Evolutionary conservation across 1,140 invertebrate species (phyloP), one percentile per base, ranked within the genome.

Genomic region (Epicauta chinensis): DNA sequence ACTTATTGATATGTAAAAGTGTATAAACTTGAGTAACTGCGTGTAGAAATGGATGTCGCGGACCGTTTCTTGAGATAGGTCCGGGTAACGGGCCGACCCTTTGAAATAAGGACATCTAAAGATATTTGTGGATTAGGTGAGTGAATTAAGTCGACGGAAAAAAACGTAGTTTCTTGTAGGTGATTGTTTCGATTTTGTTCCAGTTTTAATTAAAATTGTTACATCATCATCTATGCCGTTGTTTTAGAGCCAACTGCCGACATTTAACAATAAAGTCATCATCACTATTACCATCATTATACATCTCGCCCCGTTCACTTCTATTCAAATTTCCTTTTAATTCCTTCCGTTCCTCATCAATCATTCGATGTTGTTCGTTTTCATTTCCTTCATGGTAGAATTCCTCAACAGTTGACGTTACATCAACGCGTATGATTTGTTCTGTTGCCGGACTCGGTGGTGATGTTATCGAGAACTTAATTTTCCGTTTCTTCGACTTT

Each of bases 391-490:
- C 38, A 40, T 50, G 29, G 16, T 55, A 43, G 14, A 56, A 57
- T 3, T 50, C n/a, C 3, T 58, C 63, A 36, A 63, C 51, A 55
- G 56, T 69, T 10, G 67, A 66, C 12, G 62, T 67, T 15, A 69
- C 63, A 45, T 69, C 67, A 11, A 69, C 67, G 23, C 67, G 54
- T 37, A 69, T 69, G 3, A 69, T 54, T 53, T 69, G 66, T 36
- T 66, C 56, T 1, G 66, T 69, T 51, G 64, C 57, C n/a, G 67
- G 66, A 56, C 63, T 69, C 9, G 59, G 53, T 14, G 65, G 60
- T 41, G 61, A 65, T 34, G 1, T 23, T 23, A 23, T 3, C 3
- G 66, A 62, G 37, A 69, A 63, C 39, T 50, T 56, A 13, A 67
- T 61, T 10, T 50, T 62, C n/a, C n/a, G n/a, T 43, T 65, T 66